Conservation (phyloP, 2,797 vertebrate species). For the Poecile montanus region DNA sequence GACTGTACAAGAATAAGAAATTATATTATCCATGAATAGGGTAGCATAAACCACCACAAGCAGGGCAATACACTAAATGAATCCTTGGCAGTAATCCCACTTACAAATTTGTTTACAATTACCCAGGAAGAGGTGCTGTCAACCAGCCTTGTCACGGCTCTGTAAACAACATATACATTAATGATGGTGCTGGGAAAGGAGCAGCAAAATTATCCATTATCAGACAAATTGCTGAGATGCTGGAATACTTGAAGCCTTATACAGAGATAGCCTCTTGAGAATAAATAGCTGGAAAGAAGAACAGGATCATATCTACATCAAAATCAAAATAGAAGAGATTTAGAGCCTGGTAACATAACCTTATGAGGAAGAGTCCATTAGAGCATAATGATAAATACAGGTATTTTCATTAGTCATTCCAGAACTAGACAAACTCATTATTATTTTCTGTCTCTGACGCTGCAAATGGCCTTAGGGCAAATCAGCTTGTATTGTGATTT, state of each 20-base stretch:
- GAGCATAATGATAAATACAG: neutral
- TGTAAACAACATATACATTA: neutral
- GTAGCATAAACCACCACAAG: neutral
- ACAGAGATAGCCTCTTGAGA: constrained; percentile 12
- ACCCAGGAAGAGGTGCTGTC: neutral
- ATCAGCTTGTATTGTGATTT: neutral
- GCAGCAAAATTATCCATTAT: neutral
- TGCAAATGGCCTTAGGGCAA: neutral
- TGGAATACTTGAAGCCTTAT: neutral
- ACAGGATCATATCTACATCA: neutral
- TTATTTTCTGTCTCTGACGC: neutral
- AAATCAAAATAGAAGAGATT: neutral
- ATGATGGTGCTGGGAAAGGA: neutral
- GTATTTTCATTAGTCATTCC: neutral
- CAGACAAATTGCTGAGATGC: neutral
- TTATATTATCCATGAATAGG: neutral
- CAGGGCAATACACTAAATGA: neutral
- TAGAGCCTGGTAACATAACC: neutral
- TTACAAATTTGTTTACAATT: neutral
- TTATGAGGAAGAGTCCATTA: constrained; percentile 7
- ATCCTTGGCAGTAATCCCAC: neutral
- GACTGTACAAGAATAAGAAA: neutral
- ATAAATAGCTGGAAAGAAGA: neutral
- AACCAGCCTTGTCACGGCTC: neutral
- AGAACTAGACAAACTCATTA: neutral